Conservation (phyloP, 2,113 vertebrate species). For the western clawed frog (Xenopus tropicalis) region UCB_Xtro_10.0 CM004446.2:104453501-104454000, state of each 20-base stretch:
- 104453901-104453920: neutral
- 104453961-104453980: too few relatives aligned
- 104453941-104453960: neutral
- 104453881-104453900: neutral
- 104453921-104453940: conserved; percentile 5
- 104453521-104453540: too few relatives aligned
- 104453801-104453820: conserved; percentile 92
- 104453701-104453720: conserved; percentile 65
- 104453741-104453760: conserved; percentile 78
- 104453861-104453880: neutral
- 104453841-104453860: neutral
- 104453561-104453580: too few relatives aligned
- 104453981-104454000: too few relatives aligned
- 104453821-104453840: conserved; percentile 58
- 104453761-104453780: conserved; percentile 74
- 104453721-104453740: conserved; percentile 73
- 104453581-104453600: too few relatives aligned
- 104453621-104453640: too few relatives aligned
- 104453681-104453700: conserved; percentile 69
- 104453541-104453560: too few relatives aligned
- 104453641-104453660: conserved; percentile 29
- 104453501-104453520: too few relatives aligned
- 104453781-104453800: conserved; percentile 91
- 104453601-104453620: too few relatives aligned
- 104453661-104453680: conserved; percentile 50